These are phyloP conservation scores for Meganola albula DNA, from an alignment of 2,888 invertebrate genomes.

Conservation along the genomic window DNA sequence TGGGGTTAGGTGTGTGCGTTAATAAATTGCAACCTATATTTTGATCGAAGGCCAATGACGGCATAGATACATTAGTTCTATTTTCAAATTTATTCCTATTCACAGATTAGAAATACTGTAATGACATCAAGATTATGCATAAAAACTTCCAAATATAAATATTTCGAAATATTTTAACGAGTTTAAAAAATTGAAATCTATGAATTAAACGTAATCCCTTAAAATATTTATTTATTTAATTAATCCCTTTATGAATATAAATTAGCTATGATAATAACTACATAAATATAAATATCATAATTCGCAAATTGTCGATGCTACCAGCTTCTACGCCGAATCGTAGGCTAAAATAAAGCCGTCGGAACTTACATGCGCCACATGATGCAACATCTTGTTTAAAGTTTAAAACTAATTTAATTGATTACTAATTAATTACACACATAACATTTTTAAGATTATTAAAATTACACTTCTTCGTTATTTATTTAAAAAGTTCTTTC, in stretches of 20 bases:
- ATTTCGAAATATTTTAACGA: not conserved
- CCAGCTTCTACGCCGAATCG: constrained; percentile 42
- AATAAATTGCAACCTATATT: constrained; percentile 74
- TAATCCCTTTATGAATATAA: not conserved
- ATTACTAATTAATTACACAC: too few species aligned
- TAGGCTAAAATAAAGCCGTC: constrained; percentile 74
- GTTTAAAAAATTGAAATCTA: constrained; percentile 3
- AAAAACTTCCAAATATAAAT: constrained; percentile 8
- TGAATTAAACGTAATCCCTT: too few species aligned
- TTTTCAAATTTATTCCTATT: constrained; percentile 28
- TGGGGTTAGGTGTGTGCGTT: constrained; percentile 53
- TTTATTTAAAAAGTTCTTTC: too few species aligned
- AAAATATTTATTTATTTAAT: not conserved
- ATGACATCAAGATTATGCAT: too few species aligned
- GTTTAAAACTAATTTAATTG: not conserved
- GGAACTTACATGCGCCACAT: constrained; percentile 42
- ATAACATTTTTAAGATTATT: too few species aligned
- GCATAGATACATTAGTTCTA: constrained; percentile 39
- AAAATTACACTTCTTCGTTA: too few species aligned
- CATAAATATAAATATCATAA: constrained; percentile 10
- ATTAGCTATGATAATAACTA: not conserved
- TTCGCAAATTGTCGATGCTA: constrained; percentile 24
- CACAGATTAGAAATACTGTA: too few species aligned
- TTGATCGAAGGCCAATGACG: constrained; percentile 71
- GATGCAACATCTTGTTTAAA: constrained; percentile 11